Evolutionary conservation across 2,113 vertebrate species (phyloP).

Genomic region (Microcebus jonahi): DNA sequence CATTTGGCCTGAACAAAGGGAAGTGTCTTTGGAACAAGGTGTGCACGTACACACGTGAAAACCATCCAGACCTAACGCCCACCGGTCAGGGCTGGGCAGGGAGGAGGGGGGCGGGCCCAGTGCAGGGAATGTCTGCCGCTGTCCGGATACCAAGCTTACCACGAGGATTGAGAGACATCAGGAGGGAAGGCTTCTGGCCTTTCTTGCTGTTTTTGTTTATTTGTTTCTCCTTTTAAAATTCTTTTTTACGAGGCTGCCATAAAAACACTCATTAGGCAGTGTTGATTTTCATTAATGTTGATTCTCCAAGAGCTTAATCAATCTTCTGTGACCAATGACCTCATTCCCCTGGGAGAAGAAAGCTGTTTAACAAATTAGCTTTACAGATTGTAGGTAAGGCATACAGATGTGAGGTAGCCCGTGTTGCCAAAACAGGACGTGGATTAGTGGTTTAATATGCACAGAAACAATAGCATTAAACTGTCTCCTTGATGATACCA

Average conservation of each 20-base stretch:
- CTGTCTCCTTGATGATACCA: conserved; percentile 36
- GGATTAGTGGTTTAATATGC: conserved; percentile 66
- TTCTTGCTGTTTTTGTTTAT: conserved; percentile 73
- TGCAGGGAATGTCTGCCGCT: not conserved
- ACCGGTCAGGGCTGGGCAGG: not conserved
- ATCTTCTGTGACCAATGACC: conserved; percentile 86
- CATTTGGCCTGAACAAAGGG: not conserved
- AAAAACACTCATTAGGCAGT: conserved; percentile 85
- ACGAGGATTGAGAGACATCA: not conserved
- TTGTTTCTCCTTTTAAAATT: conserved; percentile 83
- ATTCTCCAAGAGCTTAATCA: conserved; percentile 88
- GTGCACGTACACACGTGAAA: not conserved
- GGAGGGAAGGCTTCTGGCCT: conserved; percentile 25
- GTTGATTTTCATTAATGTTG: conserved; percentile 88
- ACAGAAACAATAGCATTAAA: conserved; percentile 42
- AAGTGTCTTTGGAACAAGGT: not conserved
- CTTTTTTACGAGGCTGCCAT: conserved; percentile 83
- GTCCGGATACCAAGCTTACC: not conserved
- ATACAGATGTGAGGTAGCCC: conserved; percentile 75
- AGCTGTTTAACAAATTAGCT: conserved; percentile 87
- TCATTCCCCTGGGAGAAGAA: conserved; percentile 80
- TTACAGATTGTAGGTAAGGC: conserved; percentile 85
- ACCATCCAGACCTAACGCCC: not conserved
- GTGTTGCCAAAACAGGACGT: conserved; percentile 52
- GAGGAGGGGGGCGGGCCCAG: not conserved